These are phyloP conservation scores for Labia minor DNA, from an alignment of 2,888 invertebrate genomes.

Conservation along the genomic window DNA sequence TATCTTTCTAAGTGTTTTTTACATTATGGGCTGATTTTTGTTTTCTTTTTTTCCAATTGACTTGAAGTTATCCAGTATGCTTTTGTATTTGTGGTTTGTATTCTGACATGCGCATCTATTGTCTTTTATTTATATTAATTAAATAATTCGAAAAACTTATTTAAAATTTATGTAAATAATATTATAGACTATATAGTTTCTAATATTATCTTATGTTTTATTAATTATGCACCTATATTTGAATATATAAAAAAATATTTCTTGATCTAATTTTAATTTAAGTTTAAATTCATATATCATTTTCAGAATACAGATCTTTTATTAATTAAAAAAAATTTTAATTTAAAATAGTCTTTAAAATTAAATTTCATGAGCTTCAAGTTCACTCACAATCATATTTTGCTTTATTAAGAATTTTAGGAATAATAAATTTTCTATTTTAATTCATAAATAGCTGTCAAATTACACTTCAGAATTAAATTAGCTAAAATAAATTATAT, in stretches of 20 bases:
- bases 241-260: conserved; percentile 18
- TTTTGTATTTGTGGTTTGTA: conserved; percentile 5
- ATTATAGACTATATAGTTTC: neutral
- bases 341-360: too few species aligned
- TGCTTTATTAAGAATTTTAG: too few species aligned
- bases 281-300: too few species aligned
- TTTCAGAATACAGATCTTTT: too few species aligned
- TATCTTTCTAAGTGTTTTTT: neutral
- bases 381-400: too few species aligned
- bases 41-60: neutral
- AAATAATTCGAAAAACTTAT: neutral
- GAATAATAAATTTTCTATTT: too few species aligned
- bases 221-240: conserved; percentile 17
- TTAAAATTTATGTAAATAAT: conserved; percentile 3
- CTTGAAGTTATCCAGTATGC: neutral
- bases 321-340: too few species aligned
- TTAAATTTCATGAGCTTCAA: too few species aligned
- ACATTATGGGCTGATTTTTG: neutral
- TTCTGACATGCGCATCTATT: conserved; percentile 5
- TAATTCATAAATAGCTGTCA: too few species aligned
- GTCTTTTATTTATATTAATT: neutral
- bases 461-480: too few species aligned
- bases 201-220: conserved; percentile 22
- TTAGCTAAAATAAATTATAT: too few species aligned
- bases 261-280: too few species aligned